Evolutionary conservation across 2,888 invertebrate species (phyloP), one percentile per base, ranked within the genome.

Genomic region (Adineta ricciae): DNA sequence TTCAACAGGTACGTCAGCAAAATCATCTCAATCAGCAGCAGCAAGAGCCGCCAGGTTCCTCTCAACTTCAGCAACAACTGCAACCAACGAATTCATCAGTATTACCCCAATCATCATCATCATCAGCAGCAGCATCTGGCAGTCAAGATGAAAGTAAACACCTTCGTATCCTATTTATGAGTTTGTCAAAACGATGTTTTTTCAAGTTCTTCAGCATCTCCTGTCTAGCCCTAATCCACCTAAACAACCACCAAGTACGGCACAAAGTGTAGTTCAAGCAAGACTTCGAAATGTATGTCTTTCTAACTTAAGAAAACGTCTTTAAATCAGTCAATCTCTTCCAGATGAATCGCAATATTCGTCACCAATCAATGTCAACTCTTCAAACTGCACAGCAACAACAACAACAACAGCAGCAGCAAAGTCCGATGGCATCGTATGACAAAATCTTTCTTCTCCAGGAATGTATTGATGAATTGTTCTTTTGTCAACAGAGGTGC

Each of bases 61-160:
- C 41, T 78, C 41, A 41, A 24, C 14, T 78, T 41, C 24, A 9
- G 41, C 38, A n/a, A 41, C 78, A 73, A 38, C 73, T 38, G 38
- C 73, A 73, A 73, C 16, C 41, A 78, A 4, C 78, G 24, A 24
- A 41, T 9, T n/a, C 78, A 11, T 21, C 41, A n/a, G 41, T 21
- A 41, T 24, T 78, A 38, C 38, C 78, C 9, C 78, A 38, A 38
- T 11, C 78, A 41, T 38, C 41, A n/a, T n/a, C 78, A 11, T 24
- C 41, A 41, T 78, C 41, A n/a, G 11, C 78, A 11, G n/a, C 41
- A 41, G 38, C 78, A 41, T n/a, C 78, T 78, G 41, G 41, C 14
- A 78, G 41, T 24, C 41, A 41, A 38, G 78, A 78, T 78, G 78
- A 78, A 78, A 78, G 78, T 78, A 78, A 41, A n/a, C n/a, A 24